Evolutionary conservation across 2,113 vertebrate species (phyloP), one percentile per base, ranked within the genome.

Genomic region (Nothoprocta perdicaria): DNA sequence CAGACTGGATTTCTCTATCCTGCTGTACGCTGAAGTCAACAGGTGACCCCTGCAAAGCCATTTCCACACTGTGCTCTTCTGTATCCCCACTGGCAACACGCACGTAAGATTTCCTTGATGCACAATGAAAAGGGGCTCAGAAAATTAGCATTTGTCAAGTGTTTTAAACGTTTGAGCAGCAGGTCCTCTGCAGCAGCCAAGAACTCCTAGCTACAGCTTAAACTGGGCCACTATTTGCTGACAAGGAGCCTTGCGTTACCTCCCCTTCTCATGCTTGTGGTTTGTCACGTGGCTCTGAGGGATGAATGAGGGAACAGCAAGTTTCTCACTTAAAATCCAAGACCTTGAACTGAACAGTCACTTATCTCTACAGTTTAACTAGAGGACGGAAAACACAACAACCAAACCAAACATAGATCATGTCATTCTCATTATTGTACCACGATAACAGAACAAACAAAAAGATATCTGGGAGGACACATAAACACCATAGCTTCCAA

Each of bases 331-430:
- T 68, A 43, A 75, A 93, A 93, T 23, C 93, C 65, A 67, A 91
- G 82, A 88, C 89, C 89, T 91, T 92, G 89, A 79, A 91, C 94
- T 72, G 82, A 93, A 75, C 52, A 89, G 27, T 33, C 55, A 35
- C 65, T 93, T 83, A 74, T 57, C 89, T 74, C 79, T 80, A 83
- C 61, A 65, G 26, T 85, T 94, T 89, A 92, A 85, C 89, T 65
- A 95, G 72, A 83, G 78, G 72, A 83, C 89, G 77, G 60, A 88
- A 93, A 89, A 83, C 65, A 80, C 40, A 43, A 87, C 57, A 83
- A 83, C 26, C 65, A 72, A 48, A 45, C 46, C 61, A 91, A 88
- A 91, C 73, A 78, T 10, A 5, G 0, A 29, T 48, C 87, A 77
- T 45, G 69, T 87, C 89, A 67, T 12, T 22, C 40, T 60, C 58